Evolutionary conservation across 2,888 invertebrate species (phyloP).

Genomic region (Criorhina ranunculi): DNA sequence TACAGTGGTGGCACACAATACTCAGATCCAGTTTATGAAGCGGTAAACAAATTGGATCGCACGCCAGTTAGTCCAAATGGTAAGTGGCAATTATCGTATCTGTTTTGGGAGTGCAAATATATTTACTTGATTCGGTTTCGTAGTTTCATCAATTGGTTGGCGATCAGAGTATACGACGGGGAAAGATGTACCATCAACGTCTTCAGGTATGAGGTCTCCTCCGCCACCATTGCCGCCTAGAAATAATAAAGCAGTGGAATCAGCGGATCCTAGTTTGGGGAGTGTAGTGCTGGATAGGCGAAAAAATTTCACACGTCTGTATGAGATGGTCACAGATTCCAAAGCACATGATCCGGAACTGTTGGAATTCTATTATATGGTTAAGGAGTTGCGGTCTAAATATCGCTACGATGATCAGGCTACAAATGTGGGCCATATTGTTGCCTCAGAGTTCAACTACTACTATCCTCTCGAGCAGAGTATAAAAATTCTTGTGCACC

Average conservation of each 20-base stretch:
- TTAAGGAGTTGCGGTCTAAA: constrained; percentile 90
- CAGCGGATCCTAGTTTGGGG: constrained; percentile 75
- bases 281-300: constrained; percentile 81
- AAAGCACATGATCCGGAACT: constrained; percentile 91
- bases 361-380: constrained; percentile 92
- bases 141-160: constrained; percentile 83
- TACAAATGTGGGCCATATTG: constrained; percentile 94
- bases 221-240: constrained; percentile 87
- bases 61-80: constrained; percentile 85
- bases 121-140: constrained; percentile 8
- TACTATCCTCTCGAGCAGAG: constrained; percentile 92
- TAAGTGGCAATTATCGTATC: constrained; percentile 70
- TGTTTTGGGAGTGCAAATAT: not conserved
- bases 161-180: constrained; percentile 79
- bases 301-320: constrained; percentile 85
- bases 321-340: constrained; percentile 90
- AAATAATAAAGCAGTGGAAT: constrained; percentile 56
- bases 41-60: constrained; percentile 87
- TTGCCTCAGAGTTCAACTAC: constrained; percentile 94
- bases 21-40: constrained; percentile 90
- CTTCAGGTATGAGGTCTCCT: constrained; percentile 78
- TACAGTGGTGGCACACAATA: constrained; percentile 88
- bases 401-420: constrained; percentile 90
- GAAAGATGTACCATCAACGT: constrained; percentile 62
- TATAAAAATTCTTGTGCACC: constrained; percentile 94